Conservation (phyloP, 2,888 invertebrate genomes). For the Nephrocerus scutellatus region DNA sequence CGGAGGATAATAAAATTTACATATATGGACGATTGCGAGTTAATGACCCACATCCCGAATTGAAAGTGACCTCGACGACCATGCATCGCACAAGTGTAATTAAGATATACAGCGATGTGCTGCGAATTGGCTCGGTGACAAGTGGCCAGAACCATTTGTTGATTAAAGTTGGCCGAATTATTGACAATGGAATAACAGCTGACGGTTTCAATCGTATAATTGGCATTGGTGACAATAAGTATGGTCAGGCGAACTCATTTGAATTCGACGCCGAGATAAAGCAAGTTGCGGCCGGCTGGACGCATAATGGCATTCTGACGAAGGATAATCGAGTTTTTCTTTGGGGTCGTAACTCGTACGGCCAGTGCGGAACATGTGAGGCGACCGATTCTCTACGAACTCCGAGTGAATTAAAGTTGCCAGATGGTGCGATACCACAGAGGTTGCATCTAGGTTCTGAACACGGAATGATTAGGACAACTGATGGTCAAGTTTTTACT, state of each 20-base stretch:
- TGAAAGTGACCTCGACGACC: slow-evolving; percentile 35
- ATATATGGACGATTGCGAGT: slow-evolving; percentile 40
- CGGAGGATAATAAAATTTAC: slow-evolving; percentile 38
- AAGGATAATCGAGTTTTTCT: slow-evolving; percentile 58
- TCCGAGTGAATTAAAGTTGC: slow-evolving; percentile 32
- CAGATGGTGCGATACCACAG: slow-evolving; percentile 28
- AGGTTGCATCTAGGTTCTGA: slow-evolving; percentile 63
- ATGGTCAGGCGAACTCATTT: slow-evolving; percentile 60
- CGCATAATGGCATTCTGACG: slow-evolving; percentile 62
- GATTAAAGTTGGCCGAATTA: slow-evolving; percentile 29
- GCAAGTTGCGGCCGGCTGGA: slow-evolving; percentile 64
- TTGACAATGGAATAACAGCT: slow-evolving; percentile 23
- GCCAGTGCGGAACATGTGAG: slow-evolving; percentile 59
- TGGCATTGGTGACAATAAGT: slow-evolving; percentile 77
- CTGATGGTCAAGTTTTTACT: slow-evolving; percentile 58
- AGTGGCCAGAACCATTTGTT: slow-evolving; percentile 75
- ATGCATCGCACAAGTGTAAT: slow-evolving; percentile 37
- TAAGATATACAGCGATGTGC: slow-evolving; percentile 34
- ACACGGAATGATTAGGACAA: slow-evolving; percentile 65
- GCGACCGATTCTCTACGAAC: slow-evolving; percentile 36
- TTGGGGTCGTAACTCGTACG: slow-evolving; percentile 78
- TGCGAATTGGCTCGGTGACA: slow-evolving; percentile 56
- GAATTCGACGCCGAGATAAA: slow-evolving; percentile 52
- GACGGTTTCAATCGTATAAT: slow-evolving; percentile 48
- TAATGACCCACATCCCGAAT: slow-evolving; percentile 36